Evolutionary conservation across 2,113 vertebrate species (phyloP), one percentile per base, ranked within the genome.

Genomic region (Malurus alboscapulatus): DNA sequence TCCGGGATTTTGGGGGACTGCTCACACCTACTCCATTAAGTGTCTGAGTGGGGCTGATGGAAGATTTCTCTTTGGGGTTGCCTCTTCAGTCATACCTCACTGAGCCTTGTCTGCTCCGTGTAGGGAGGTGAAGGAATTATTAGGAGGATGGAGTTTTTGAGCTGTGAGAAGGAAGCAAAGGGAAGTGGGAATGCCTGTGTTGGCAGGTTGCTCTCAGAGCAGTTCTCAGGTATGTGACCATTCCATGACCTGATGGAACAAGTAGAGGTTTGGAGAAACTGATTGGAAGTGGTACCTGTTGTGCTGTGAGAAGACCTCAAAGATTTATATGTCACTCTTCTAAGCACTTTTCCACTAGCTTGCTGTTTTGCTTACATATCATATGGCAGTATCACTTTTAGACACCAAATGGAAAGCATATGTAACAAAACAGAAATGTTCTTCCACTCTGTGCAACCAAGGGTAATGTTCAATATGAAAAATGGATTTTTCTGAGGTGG

Each of bases 401-500:
- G 92, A 94, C 76, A 87, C 25, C 59, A 95, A 97, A 97, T 96
- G 80, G 94, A 93, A 97, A 97, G 78, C 97, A 96, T 40, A 82
- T 97, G 97, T 87, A 87, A 50, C 62, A 89, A 72, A 90, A 63
- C 63, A 92, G 80, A 92, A 94, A 93, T 26, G 59, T 38, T 88
- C 81, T 95, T 90, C 29, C n/a, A 69, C 74, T 92, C 75, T 4
- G 2, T 62, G 58, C 92, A 93, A 94, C 88, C 62, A 76, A 57
- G 90, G 79, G 85, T 84, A 93, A 94, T 0, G 1, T 95, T 87
- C 80, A 90, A 84, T 32, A 63, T 87, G 93, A 97, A 94, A 94
- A 96, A 91, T 80, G 90, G 81, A 58, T 93, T 97, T 96, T 96
- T 94, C 87, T 95, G 77, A 96, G 92, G 83, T 81, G 67, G 77